Percentiles rank a stretch among this genome's conserved stretches.
phyloP scores from a whole-genome alignment of 2,888 invertebrate genomes.

The Taenaris catops region DNA sequence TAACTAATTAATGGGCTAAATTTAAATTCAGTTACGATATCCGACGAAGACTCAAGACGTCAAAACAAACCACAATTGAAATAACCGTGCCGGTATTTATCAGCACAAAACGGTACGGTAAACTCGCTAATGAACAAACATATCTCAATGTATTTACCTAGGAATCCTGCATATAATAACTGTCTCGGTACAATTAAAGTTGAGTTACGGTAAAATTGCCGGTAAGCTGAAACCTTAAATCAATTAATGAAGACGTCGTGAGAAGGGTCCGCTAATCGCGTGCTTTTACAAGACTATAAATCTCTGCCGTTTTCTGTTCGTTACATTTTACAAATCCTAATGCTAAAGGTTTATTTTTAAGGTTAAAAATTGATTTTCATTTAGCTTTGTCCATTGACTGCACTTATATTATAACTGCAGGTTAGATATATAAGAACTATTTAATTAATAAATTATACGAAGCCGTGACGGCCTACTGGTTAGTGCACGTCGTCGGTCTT shows the following conservation, averaged over 20 bases:
- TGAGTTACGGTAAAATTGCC: slow-evolving; percentile 11
- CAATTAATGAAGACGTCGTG: slow-evolving; percentile 22
- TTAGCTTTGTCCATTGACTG: neutral
- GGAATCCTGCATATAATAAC: slow-evolving; percentile 16
- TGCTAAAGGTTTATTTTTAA: neutral
- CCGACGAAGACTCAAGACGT: no score
- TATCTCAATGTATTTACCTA: slow-evolving; percentile 9
- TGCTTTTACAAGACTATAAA: slow-evolving; percentile 16
- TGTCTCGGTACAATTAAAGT: slow-evolving; percentile 11
- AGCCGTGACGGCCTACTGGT: no score
- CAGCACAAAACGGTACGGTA: slow-evolving; percentile 13
- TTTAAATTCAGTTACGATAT: no score
- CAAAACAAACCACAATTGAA: slow-evolving; percentile 8
- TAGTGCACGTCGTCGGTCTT: no score
- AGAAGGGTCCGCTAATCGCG: slow-evolving; percentile 13
- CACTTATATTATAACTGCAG: no score
- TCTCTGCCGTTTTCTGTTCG: slow-evolving; percentile 7
- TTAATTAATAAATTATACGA: no score
- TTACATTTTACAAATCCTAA: neutral
- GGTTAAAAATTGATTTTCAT: no score
- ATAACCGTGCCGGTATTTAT: slow-evolving; percentile 11
- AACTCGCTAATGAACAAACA: slow-evolving; percentile 19
- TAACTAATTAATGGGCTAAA: neutral
- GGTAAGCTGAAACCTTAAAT: slow-evolving; percentile 14
- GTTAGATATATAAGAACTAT: no score